Evolutionary conservation across 2,797 vertebrate species (phyloP).

Genomic region (Mycteria americana): DNA sequence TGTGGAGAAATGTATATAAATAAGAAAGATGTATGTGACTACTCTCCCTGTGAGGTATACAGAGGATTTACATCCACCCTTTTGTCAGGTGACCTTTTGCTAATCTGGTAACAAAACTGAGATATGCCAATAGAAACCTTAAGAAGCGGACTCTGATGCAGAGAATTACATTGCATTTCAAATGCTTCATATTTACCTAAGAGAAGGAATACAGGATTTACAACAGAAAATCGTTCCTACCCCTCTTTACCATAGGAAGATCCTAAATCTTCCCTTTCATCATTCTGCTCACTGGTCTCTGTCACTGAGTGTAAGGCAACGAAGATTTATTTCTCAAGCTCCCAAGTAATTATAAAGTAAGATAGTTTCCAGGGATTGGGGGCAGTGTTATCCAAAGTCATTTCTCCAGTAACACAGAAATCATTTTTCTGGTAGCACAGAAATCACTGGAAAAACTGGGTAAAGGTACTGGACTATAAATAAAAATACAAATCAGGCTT

Average conservation of each 20-base stretch:
- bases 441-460: conserved; percentile 86
- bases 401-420: conserved; percentile 87
- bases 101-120: neutral
- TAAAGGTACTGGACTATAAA: conserved; percentile 74
- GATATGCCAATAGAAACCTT: neutral
- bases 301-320: neutral
- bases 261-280: conserved; percentile 15
- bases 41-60: neutral
- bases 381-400: conserved; percentile 50
- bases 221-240: neutral
- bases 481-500: conserved; percentile 6
- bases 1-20: neutral
- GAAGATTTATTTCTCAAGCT: conserved; percentile 22
- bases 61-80: neutral
- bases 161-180: neutral
- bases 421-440: conserved; percentile 84
- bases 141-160: neutral
- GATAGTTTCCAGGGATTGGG: neutral
- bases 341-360: conserved; percentile 8
- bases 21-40: neutral
- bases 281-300: conserved; percentile 6
- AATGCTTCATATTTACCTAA: neutral
- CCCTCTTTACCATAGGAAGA: neutral
- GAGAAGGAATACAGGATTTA: neutral
- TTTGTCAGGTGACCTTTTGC: neutral